Evolutionary conservation across 1,140 invertebrate species (phyloP).

Genomic region (Aphelinus certus): DNA sequence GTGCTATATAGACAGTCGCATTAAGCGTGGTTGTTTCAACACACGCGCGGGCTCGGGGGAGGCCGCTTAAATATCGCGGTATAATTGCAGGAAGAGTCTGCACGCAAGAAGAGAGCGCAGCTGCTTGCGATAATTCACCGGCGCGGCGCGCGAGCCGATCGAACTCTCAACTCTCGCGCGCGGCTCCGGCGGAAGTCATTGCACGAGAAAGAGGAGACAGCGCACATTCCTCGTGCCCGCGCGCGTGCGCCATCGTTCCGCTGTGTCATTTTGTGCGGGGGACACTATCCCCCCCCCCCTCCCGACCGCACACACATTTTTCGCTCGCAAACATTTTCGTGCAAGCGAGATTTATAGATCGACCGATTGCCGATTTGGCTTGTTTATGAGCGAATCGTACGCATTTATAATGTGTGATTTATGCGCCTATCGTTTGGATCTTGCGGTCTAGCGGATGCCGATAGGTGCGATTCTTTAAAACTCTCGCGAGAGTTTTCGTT

Average conservation of each 20-base stretch:
- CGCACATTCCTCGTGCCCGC: not conserved
- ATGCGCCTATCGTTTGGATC: too few species aligned
- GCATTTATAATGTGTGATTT: too few species aligned
- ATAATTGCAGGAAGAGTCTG: constrained; percentile 49
- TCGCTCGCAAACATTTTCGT: too few species aligned
- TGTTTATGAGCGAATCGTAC: too few species aligned
- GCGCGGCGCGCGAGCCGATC: not conserved
- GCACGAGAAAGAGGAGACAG: not conserved
- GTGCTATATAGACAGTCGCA: not conserved
- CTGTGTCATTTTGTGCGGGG: not conserved
- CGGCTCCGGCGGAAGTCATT: constrained; percentile 3
- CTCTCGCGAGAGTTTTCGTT: too few species aligned
- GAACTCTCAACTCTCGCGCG: constrained; percentile 20
- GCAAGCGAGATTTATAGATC: too few species aligned
- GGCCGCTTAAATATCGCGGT: constrained; percentile 48
- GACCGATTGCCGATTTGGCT: too few species aligned
- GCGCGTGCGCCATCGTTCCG: not conserved
- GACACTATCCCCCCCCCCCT: not conserved
- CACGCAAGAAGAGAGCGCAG: constrained; percentile 55
- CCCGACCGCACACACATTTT: too few species aligned
- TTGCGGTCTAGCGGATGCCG: too few species aligned
- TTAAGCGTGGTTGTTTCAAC: not conserved
- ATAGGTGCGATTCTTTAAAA: too few species aligned
- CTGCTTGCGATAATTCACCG: constrained; percentile 19
- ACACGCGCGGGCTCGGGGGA: constrained; percentile 12